phyloP scores from a whole-genome alignment of 37 sponge, comb jelly and placozoan genomes.

The Spongilla lacustris region DNA sequence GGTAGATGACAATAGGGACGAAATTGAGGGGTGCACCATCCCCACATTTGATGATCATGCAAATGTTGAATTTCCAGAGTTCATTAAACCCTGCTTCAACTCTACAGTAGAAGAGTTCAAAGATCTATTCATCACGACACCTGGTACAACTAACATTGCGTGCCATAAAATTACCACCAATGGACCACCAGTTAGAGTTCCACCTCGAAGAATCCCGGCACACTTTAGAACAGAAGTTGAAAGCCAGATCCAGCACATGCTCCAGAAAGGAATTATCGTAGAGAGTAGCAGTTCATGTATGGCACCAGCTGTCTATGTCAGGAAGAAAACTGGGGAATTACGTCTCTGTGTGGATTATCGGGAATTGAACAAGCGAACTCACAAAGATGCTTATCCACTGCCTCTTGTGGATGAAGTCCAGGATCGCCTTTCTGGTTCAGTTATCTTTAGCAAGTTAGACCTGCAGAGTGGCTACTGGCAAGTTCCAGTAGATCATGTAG shows the following conservation, averaged over 20 bases:
- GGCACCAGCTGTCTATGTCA: constrained; percentile 25
- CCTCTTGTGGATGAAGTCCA: constrained; percentile 52
- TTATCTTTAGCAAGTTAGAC: constrained; percentile 46
- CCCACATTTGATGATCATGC: no score
- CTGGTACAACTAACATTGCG: constrained; percentile 32
- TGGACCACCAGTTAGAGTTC: constrained; percentile 25
- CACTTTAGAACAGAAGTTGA: constrained; percentile 34
- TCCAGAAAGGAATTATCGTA: constrained; percentile 24
- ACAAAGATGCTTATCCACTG: constrained; percentile 23
- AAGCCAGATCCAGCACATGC: constrained; percentile 43
- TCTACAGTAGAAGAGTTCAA: constrained; percentile 12
- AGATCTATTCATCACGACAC: constrained; percentile 11
- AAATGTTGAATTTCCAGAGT: no score
- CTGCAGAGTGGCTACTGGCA: constrained; percentile 64
- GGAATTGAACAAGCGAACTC: not conserved
- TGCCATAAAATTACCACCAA: constrained; percentile 22
- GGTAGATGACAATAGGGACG: not conserved
- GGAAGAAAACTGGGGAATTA: constrained; percentile 11
- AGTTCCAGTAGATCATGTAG: constrained; percentile 43
- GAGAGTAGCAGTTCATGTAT: constrained; percentile 46
- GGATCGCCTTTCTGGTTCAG: constrained; percentile 42
- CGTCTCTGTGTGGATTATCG: constrained; percentile 11
- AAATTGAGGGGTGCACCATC: no score
- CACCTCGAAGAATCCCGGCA: constrained; percentile 48
- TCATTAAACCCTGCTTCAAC: no score